phyloP scores from a whole-genome alignment of 2,888 invertebrate species.

The Aleiodes alternator region DNA sequence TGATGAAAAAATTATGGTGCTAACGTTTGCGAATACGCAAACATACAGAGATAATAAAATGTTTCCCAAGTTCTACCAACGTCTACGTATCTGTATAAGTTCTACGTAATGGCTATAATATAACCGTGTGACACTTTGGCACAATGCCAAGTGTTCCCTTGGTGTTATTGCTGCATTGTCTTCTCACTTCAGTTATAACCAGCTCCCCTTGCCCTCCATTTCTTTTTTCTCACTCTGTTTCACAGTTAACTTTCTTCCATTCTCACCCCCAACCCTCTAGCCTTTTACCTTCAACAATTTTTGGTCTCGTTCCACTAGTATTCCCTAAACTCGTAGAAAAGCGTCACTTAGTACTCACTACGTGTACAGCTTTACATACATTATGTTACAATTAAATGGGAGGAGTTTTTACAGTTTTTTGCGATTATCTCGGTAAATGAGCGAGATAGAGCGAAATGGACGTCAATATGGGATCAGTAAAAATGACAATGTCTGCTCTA shows the following conservation, averaged over 20 bases:
- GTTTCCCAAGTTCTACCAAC: slow-evolving; percentile 54
- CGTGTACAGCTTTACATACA: slow-evolving; percentile 62
- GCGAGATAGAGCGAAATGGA: too few species aligned
- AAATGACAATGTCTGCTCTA: too few species aligned
- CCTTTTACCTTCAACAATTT: slow-evolving; percentile 15
- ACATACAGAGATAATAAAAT: slow-evolving; percentile 60
- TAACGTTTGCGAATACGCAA: slow-evolving; percentile 20
- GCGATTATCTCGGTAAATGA: too few species aligned
- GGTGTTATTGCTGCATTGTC: slow-evolving; percentile 61
- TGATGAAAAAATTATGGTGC: slow-evolving; percentile 34
- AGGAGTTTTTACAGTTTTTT: too few species aligned
- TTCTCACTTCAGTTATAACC: slow-evolving; percentile 12
- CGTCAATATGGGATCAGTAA: too few species aligned
- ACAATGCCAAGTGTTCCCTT: slow-evolving; percentile 63
- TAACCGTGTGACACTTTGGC: slow-evolving; percentile 68
- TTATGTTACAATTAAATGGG: slow-evolving; percentile 66
- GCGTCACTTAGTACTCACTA: slow-evolving; percentile 55
- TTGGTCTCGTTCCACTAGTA: slow-evolving; percentile 21
- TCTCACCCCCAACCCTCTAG: slow-evolving; percentile 2
- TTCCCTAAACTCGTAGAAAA: slow-evolving; percentile 18
- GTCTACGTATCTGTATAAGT: slow-evolving; percentile 62
- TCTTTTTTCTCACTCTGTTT: slow-evolving; percentile 34
- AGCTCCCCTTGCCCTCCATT: background rate
- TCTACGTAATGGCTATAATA: slow-evolving; percentile 68
- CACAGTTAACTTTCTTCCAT: slow-evolving; percentile 36